A percentile compares a stretch with the other conserved stretches of the same genome.
Evolutionary conservation across 2,797 vertebrate genomes (phyloP).

Genomic region (Myiotriccus ornatus): DNA sequence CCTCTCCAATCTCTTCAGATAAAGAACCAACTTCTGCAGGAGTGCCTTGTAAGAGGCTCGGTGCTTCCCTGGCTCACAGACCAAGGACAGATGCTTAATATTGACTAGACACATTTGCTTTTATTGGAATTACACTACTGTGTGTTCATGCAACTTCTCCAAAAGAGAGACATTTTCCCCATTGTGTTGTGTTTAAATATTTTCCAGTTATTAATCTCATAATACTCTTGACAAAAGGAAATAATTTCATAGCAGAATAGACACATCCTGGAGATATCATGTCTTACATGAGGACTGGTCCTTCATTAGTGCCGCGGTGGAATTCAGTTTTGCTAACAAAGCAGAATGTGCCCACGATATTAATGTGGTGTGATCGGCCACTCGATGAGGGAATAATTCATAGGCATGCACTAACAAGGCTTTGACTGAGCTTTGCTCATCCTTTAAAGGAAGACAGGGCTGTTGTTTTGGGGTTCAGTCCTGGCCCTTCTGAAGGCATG

Average conservation of each 20-base stretch:
- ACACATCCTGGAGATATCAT: conserved; percentile 1
- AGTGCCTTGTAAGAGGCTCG: not conserved
- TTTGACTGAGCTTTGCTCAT: conserved; percentile 50
- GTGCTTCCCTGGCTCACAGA: not conserved
- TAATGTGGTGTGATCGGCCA: conserved; percentile 23
- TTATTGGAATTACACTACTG: not conserved
- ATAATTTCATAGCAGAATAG: conserved; percentile 25
- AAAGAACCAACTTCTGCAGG: not conserved
- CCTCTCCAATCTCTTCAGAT: not conserved
- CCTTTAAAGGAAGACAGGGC: conserved; percentile 12
- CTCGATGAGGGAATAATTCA: conserved; percentile 41
- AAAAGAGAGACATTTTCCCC: conserved; percentile 47
- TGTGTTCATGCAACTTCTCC: conserved; percentile 24
- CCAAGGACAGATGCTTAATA: not conserved
- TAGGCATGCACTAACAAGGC: conserved; percentile 24
- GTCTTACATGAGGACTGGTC: conserved; percentile 21
- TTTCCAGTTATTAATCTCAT: conserved; percentile 53
- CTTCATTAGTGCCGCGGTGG: conserved; percentile 33
- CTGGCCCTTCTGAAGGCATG: conserved; percentile 42
- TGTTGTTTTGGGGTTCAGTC: conserved; percentile 66
- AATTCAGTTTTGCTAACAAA: conserved; percentile 49
- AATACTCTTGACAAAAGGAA: conserved; percentile 50
- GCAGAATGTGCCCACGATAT: conserved; percentile 50
- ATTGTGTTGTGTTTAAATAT: conserved; percentile 66
- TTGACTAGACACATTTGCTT: not conserved